Evolutionary conservation across 2,797 vertebrate genomes (phyloP).

Genomic region (Melopsittacus undulatus): DNA sequence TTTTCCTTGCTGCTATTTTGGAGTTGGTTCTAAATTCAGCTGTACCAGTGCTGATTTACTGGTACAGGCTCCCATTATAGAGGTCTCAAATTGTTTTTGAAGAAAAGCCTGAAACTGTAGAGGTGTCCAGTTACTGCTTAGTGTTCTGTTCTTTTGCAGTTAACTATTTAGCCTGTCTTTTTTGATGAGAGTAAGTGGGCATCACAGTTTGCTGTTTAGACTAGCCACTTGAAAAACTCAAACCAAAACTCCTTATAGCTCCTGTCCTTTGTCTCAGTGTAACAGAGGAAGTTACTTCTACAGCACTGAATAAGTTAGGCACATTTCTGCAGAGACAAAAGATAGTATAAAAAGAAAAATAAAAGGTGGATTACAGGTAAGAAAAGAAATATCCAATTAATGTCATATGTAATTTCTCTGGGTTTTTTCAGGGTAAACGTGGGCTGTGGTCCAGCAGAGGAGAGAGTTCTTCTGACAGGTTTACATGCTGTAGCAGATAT

Average conservation of each 20-base stretch:
- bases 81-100: not conserved
- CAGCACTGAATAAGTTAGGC: not conserved
- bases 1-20: constrained; percentile 28
- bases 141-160: not conserved
- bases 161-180: not conserved
- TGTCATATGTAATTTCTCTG: not conserved
- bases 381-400: not conserved
- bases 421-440: constrained; percentile 88
- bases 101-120: not conserved
- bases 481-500: constrained; percentile 97
- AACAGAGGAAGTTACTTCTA: not conserved
- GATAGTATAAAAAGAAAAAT: not conserved
- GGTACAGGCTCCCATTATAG: not conserved
- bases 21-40: constrained; percentile 22
- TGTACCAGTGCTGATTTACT: not conserved
- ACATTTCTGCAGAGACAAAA: not conserved
- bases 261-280: not conserved
- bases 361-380: not conserved
- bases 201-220: not conserved
- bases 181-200: not conserved
- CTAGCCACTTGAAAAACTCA: not conserved
- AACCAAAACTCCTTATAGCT: not conserved
- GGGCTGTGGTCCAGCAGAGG: constrained; percentile 96
- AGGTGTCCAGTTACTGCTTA: not conserved
- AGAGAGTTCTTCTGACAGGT: constrained; percentile 95